phyloP scores from a whole-genome alignment of 2,113 vertebrate species.

The Tupaia tana region DNA sequence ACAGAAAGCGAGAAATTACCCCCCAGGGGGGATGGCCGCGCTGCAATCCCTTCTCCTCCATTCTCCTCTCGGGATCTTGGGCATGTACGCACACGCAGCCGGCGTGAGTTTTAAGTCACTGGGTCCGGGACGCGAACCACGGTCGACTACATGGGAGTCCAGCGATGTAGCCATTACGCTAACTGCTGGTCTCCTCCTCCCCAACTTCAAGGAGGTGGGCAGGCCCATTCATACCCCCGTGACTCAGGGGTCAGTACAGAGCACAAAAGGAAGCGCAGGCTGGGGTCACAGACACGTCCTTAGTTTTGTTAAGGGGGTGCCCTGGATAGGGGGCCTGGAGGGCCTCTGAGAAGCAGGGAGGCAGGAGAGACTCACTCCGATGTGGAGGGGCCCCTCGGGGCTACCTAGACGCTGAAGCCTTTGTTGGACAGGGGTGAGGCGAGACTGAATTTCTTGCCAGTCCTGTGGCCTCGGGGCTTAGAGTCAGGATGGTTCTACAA shows the following conservation, averaged over 20 bases:
- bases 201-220: background rate
- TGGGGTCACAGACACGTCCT: rapidly evolving
- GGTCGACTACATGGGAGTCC: too few relatives aligned
- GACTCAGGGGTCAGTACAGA: rapidly evolving
- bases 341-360: background rate
- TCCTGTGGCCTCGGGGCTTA: background rate
- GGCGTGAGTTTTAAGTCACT: too few relatives aligned
- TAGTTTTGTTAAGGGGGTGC: background rate
- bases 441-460: background rate
- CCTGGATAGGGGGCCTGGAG: background rate
- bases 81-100: too few relatives aligned
- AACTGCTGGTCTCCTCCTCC: background rate
- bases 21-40: too few relatives aligned
- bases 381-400: background rate
- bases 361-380: background rate
- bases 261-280: background rate
- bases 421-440: too few relatives aligned
- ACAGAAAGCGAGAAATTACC: too few relatives aligned
- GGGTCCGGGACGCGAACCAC: too few relatives aligned
- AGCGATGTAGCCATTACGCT: too few relatives aligned
- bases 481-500: background rate
- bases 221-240: background rate
- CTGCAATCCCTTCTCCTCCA: too few relatives aligned
- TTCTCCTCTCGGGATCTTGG: too few relatives aligned
- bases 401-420: background rate